Evolutionary conservation across 2,888 invertebrate genomes (phyloP), one percentile per base, ranked within the genome.

Genomic region (Myopa tessellatipennis): DNA sequence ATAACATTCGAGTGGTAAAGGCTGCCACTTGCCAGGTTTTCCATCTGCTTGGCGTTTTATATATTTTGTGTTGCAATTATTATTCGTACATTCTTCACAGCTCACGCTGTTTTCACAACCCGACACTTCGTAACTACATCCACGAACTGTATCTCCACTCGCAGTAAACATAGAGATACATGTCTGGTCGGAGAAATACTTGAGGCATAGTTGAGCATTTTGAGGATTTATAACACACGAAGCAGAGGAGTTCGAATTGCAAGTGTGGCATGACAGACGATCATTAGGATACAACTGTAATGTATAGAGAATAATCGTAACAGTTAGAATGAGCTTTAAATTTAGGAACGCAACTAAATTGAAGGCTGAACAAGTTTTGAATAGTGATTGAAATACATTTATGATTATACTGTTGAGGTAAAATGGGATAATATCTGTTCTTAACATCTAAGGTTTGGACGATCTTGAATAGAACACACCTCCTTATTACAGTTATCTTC

Each of bases 11-110:
- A 88, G 81, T 0, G 88, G 88, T 68, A 88, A 76, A 38, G 82
- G 85, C 77, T 87, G 87, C 88, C 88, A 88, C 78, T 82, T 84
- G 34, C 89, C 88, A 0, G 87, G 85, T 8, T 84, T 83, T 0
- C 88, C 88, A 2, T 88, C 81, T 61, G 81, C 82, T 4, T 8
- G 71, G 12, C 79, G 77, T 26, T 26, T 26, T 26, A 88, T 67
- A 67, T 88, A 82, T 1, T 83, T 74, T 0, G 76, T 60, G 55
- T 88, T 88, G 77, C 88, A 88, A 14, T 82, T 77, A 2, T 68
- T 67, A 5, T 14, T 76, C 18, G 80, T 73, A 70, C 87, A 87
- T 50, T 50, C 14, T 50, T 10, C 50, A 50, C 50, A 50, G 50
- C 14, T 50, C 10, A 50, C 50, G 50, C 50, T 50, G 16, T 84